Conservation (phyloP, 2,888 invertebrate genomes). For the Matsumyia berberina region DNA sequence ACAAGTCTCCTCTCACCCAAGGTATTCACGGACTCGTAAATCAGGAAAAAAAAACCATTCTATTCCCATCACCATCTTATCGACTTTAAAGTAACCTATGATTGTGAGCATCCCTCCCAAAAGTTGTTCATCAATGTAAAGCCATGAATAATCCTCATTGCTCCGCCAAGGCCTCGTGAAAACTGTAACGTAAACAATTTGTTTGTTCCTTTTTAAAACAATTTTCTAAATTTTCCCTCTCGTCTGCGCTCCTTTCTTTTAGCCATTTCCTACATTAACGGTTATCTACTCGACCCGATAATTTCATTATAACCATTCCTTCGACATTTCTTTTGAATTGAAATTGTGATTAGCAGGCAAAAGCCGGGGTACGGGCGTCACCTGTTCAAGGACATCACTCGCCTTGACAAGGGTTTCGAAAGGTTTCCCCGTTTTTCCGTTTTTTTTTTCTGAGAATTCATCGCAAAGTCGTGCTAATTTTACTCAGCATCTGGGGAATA, state of each 20-base stretch:
- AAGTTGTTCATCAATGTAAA: no score
- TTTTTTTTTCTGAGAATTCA: background rate
- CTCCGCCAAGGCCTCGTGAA: no score
- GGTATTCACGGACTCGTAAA: no score
- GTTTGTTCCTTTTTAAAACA: background rate
- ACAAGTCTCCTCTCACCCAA: no score
- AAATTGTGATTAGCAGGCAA: background rate
- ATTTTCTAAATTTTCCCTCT: background rate
- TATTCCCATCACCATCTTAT: no score
- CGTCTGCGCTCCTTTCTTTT: background rate
- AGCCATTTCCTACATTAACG: background rate
- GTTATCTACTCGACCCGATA: background rate
- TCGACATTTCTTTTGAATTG: slow-evolving; percentile 7
- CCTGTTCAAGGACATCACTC: slow-evolving; percentile 6
- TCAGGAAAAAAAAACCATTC: no score
- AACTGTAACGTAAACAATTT: no score
- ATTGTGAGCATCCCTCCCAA: no score
- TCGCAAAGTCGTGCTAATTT: background rate
- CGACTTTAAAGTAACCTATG: no score
- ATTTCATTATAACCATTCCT: slow-evolving; percentile 4
- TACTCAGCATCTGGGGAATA: background rate
- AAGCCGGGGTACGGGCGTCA: background rate
- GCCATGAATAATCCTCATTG: no score
- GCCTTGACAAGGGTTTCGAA: background rate
- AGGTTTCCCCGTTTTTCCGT: background rate